Conservation (phyloP, 2,797 vertebrate genomes). For the Falco rusticolus region DNA sequence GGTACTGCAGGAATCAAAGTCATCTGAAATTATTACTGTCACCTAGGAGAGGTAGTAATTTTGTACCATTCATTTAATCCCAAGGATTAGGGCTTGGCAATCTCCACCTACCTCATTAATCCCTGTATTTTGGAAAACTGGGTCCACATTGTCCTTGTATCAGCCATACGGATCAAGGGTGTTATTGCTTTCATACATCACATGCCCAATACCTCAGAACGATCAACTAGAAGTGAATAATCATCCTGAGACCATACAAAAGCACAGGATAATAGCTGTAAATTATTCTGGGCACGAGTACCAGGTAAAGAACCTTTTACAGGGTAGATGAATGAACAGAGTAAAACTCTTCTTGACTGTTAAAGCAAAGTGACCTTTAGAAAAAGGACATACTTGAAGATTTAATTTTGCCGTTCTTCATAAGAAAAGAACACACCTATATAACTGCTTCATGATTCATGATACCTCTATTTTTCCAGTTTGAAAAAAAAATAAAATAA, state of each 20-base stretch:
- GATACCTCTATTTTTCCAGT: background rate
- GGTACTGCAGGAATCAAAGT: background rate
- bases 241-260: background rate
- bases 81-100: background rate
- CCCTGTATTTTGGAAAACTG: background rate
- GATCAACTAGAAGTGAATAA: background rate
- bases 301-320: background rate
- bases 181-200: background rate
- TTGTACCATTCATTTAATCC: background rate
- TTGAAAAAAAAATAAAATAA: no score
- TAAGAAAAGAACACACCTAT: background rate
- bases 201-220: background rate
- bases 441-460: background rate
- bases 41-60: background rate
- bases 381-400: background rate
- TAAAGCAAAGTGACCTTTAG: background rate
- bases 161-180: background rate
- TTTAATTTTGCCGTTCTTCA: background rate
- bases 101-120: background rate
- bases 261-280: background rate
- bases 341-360: background rate
- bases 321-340: background rate
- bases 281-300: background rate
- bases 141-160: background rate
- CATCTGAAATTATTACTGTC: constrained; percentile 2